Evolutionary conservation across 1,140 invertebrate genomes (phyloP).

Genomic region (Triops longicaudatus): DNA sequence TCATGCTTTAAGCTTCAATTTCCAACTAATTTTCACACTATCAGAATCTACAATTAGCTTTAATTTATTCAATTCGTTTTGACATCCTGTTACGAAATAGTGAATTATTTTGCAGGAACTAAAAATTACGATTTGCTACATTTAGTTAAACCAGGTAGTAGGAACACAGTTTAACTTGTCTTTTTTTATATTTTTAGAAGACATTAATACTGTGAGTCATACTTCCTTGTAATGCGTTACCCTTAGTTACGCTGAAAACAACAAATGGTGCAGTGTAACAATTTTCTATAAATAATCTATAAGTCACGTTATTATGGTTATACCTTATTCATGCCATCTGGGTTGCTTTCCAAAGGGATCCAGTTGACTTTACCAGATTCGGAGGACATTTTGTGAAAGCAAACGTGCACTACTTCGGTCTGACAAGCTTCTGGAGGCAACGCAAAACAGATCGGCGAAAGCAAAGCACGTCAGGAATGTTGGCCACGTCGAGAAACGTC

Average conservation of each 20-base stretch:
- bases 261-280: background rate
- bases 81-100: too few relatives aligned
- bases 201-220: too few relatives aligned
- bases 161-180: too few relatives aligned
- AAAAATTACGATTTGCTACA: too few relatives aligned
- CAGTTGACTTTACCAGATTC: conserved; percentile 14
- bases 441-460: background rate
- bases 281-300: background rate
- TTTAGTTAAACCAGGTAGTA: too few relatives aligned
- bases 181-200: too few relatives aligned
- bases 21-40: too few relatives aligned
- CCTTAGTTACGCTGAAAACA: background rate
- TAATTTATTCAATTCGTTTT: too few relatives aligned
- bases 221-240: background rate
- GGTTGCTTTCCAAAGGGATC: conserved; percentile 22
- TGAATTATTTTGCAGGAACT: too few relatives aligned
- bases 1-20: too few relatives aligned
- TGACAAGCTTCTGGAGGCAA: background rate
- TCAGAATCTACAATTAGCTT: too few relatives aligned
- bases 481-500: background rate
- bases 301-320: background rate
- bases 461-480: background rate
- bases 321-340: conserved; percentile 20
- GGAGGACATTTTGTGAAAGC: background rate
- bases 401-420: background rate